Evolutionary conservation across 2,113 vertebrate species (phyloP).

Genomic region (Podarcis muralis): DNA sequence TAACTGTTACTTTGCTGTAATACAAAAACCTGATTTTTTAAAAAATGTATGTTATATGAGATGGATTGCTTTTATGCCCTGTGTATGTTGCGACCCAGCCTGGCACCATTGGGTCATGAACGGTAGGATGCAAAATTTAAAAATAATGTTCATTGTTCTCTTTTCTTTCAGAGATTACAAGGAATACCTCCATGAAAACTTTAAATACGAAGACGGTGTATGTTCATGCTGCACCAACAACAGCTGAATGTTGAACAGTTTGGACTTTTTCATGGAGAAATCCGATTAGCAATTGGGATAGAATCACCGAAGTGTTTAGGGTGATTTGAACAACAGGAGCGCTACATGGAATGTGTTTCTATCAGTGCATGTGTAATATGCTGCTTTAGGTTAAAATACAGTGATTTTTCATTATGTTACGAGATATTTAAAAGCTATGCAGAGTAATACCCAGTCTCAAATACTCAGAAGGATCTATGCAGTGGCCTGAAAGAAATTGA

Average conservation of each 20-base stretch:
- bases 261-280: constrained; percentile 16
- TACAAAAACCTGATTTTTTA: no score
- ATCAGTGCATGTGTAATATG: constrained; percentile 65
- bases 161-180: constrained; percentile 81
- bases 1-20: not conserved
- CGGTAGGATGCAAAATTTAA: not conserved
- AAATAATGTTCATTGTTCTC: constrained; percentile 14
- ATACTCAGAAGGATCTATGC: constrained; percentile 67
- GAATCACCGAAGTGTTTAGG: constrained; percentile 47
- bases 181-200: constrained; percentile 82
- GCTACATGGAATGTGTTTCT: constrained; percentile 55
- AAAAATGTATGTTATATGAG: no score
- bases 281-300: constrained; percentile 16
- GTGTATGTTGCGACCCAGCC: no score
- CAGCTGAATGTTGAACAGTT: constrained; percentile 74
- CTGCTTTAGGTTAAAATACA: constrained; percentile 64
- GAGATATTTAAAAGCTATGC: constrained; percentile 51
- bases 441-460: constrained; percentile 42
- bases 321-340: constrained; percentile 41
- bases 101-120: no score
- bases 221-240: constrained; percentile 85
- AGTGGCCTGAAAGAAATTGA: constrained; percentile 58
- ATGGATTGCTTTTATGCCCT: no score
- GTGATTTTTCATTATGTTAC: constrained; percentile 58
- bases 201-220: constrained; percentile 89